Evolutionary conservation across 2,888 invertebrate species (phyloP).

Genomic region (Drosophila setosimentum): DNA sequence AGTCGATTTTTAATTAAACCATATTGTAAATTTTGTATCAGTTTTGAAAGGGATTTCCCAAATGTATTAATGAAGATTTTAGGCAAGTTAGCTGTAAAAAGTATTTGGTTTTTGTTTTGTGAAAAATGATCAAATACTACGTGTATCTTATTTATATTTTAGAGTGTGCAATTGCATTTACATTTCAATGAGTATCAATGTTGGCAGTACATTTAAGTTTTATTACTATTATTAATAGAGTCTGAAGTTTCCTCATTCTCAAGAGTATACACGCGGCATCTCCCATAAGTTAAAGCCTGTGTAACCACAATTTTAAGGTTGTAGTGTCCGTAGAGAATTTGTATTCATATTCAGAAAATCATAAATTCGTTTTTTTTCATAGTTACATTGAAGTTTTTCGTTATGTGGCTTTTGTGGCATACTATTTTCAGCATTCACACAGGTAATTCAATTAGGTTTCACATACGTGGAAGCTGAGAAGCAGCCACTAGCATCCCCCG

Average conservation of each 20-base stretch:
- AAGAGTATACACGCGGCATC: neutral
- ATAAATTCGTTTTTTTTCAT: neutral
- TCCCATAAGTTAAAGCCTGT: neutral
- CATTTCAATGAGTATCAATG: neutral
- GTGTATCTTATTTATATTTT: neutral
- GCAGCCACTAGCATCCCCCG: neutral
- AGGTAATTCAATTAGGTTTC: neutral
- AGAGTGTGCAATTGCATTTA: neutral
- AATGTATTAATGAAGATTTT: neutral
- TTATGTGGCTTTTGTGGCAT: neutral
- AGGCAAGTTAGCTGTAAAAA: neutral
- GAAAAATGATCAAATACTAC: neutral
- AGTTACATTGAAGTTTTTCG: neutral
- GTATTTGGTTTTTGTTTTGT: neutral
- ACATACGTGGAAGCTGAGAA: neutral
- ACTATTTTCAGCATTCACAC: neutral
- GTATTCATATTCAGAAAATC: neutral
- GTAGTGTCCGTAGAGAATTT: neutral
- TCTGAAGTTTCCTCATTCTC: neutral
- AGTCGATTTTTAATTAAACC: neutral
- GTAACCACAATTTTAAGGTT: neutral
- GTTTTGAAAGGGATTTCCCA: too few species aligned
- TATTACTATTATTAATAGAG: neutral
- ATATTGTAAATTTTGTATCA: neutral
- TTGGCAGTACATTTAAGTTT: neutral